phyloP scores from a whole-genome alignment of 2,113 vertebrate species.

The Poicephalus gulielmi region DNA sequence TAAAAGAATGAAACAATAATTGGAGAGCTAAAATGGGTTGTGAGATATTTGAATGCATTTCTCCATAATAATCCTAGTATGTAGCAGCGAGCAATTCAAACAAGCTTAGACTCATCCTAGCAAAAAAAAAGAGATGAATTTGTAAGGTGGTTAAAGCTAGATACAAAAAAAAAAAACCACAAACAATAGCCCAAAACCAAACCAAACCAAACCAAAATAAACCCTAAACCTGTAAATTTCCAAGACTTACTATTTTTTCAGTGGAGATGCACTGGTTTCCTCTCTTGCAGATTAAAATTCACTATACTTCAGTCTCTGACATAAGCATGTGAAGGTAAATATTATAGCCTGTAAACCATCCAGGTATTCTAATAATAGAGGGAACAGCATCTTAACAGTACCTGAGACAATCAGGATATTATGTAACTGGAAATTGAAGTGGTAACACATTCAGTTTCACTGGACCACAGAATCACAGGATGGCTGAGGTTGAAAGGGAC shows the following conservation, averaged over 20 bases:
- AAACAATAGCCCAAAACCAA: background rate
- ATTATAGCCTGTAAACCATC: background rate
- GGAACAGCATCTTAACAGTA: background rate
- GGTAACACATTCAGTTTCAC: background rate
- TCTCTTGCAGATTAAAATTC: background rate
- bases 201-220: rapidly evolving
- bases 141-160: background rate
- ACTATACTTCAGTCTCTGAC: background rate
- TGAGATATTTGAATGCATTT: background rate
- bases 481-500: background rate
- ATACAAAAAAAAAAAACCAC: background rate
- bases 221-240: background rate
- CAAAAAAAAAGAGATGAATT: background rate
- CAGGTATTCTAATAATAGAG: background rate
- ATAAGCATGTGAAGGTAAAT: background rate
- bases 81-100: background rate
- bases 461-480: background rate
- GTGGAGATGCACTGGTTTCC: background rate
- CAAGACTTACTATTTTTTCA: background rate
- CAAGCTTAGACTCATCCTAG: background rate
- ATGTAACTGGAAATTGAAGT: background rate
- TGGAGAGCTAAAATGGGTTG: background rate
- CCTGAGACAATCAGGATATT: background rate
- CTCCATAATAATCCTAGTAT: background rate
- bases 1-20: background rate